Conservation (phyloP, 2,797 vertebrate genomes). For the Periparus ater region DNA sequence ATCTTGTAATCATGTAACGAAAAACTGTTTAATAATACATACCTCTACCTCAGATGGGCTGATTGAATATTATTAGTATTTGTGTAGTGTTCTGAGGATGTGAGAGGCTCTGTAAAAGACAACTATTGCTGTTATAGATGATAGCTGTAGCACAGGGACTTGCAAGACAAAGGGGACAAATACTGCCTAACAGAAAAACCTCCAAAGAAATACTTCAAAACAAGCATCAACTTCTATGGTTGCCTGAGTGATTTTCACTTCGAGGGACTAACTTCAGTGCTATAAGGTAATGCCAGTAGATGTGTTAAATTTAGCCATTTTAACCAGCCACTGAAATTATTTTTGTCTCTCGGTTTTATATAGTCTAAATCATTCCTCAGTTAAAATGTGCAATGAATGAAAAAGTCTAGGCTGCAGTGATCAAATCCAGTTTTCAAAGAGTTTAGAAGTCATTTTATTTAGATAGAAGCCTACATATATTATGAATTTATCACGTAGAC, state of each 20-base stretch:
- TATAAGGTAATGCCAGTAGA: neutral
- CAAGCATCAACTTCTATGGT: neutral
- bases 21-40: neutral
- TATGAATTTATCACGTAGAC: neutral
- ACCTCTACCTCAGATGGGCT: neutral
- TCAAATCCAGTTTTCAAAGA: neutral
- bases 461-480: neutral
- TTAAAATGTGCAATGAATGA: neutral
- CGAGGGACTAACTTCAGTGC: neutral
- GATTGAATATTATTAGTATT: neutral
- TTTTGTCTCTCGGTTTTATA: neutral
- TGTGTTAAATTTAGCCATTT: neutral
- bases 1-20: neutral
- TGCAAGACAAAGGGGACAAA: neutral
- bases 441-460: neutral
- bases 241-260: neutral
- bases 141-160: neutral
- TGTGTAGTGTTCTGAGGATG: neutral
- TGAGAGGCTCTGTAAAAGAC: neutral
- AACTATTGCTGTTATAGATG: neutral
- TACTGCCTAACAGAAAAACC: neutral
- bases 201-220: neutral
- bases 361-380: neutral
- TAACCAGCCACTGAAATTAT: neutral
- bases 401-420: neutral